phyloP scores from a whole-genome alignment of 2,797 vertebrate species.

The Furcifer pardalis region DNA sequence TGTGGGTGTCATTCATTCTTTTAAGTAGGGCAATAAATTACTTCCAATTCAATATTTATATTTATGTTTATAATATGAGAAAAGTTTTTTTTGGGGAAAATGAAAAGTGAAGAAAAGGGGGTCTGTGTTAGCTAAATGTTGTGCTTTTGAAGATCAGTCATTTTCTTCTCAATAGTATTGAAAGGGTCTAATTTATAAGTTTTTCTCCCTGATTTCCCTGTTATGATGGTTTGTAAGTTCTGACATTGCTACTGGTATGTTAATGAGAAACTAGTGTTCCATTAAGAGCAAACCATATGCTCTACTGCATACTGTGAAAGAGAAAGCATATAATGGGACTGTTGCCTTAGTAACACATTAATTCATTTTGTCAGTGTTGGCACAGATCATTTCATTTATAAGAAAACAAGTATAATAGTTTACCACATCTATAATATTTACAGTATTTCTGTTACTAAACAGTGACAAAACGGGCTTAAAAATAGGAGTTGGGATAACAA shows the following conservation, averaged over 20 bases:
- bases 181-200: constrained; percentile 84
- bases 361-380: constrained; percentile 92
- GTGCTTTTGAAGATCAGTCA: constrained; percentile 81
- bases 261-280: constrained; percentile 89
- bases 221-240: constrained; percentile 84
- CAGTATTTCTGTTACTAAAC: constrained; percentile 93
- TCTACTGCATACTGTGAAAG: constrained; percentile 88
- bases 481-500: constrained; percentile 80
- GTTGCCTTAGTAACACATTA: constrained; percentile 97
- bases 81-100: constrained; percentile 61
- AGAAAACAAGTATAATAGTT: constrained; percentile 93
- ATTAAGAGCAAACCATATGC: constrained; percentile 91
- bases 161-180: constrained; percentile 79
- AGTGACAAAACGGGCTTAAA: constrained; percentile 89
- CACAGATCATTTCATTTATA: constrained; percentile 90
- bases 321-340: constrained; percentile 92
- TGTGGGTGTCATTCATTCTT: constrained; percentile 65
- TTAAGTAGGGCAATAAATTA: constrained; percentile 64
- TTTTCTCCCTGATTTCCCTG: constrained; percentile 73
- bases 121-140: constrained; percentile 80
- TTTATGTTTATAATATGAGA: constrained; percentile 69
- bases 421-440: constrained; percentile 94
- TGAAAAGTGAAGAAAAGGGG: constrained; percentile 75
- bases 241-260: constrained; percentile 88
- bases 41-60: constrained; percentile 71